Conservation (phyloP, 2,888 invertebrate species). For the Drosophila flavopinicola region DNA sequence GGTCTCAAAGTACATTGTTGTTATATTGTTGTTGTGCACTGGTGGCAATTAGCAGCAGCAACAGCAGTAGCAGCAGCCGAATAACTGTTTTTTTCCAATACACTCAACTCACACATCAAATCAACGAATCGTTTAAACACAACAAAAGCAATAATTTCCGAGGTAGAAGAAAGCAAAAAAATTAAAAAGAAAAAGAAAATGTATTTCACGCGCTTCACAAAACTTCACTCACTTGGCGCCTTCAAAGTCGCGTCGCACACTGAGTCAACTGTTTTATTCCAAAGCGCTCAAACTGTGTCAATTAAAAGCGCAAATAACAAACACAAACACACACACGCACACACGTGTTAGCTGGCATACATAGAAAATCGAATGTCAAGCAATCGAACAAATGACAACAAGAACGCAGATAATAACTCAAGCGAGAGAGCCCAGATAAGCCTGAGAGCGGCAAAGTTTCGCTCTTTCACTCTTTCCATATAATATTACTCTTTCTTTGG, state of each 20-base stretch:
- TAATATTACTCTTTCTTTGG: conserved; percentile 8
- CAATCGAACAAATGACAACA: conserved; percentile 34
- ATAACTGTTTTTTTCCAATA: conserved; percentile 1
- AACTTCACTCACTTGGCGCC: conserved; percentile 58
- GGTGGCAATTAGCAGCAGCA: conserved; percentile 14
- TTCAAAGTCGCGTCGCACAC: conserved; percentile 63
- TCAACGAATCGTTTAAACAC: conserved; percentile 19
- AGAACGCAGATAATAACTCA: conserved; percentile 35
- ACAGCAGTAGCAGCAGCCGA: conserved; percentile 3
- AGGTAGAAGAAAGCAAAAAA: conserved; percentile 6
- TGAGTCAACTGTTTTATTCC: conserved; percentile 48
- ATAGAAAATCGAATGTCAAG: conserved; percentile 46
- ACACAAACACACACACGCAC: conserved; percentile 8
- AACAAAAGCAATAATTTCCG: conserved; percentile 26
- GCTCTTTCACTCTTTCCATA: neutral
- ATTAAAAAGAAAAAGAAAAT: conserved; percentile 7
- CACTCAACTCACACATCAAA: conserved; percentile 18
- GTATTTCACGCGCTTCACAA: conserved; percentile 24
- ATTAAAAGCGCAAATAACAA: conserved; percentile 58
- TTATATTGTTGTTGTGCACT: neutral
- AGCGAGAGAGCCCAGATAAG: conserved; percentile 22
- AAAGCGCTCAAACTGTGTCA: conserved; percentile 58
- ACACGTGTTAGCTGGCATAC: neutral
- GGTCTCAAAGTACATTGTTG: conserved; percentile 77
- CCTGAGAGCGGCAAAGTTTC: conserved; percentile 5